Conservation (phyloP, 35 echinoderm and acorn worm species). For the Anneissia japonica region DNA sequence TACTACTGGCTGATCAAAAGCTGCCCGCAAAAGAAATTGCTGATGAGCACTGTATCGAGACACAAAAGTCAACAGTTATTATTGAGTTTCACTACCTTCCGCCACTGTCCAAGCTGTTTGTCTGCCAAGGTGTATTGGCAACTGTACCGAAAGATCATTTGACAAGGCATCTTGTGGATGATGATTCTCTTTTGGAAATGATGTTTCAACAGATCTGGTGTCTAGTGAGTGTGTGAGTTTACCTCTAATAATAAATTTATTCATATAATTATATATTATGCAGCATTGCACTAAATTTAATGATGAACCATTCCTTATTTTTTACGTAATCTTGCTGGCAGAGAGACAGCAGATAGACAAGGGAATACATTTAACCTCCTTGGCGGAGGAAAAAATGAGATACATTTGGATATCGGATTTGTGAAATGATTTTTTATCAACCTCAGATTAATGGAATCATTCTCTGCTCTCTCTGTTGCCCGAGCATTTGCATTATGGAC, state of each 20-base stretch:
- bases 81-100: not conserved
- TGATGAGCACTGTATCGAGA: not conserved
- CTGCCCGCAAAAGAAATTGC: not conserved
- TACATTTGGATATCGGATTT: not conserved
- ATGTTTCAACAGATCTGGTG: slow-evolving; percentile 20
- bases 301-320: not conserved
- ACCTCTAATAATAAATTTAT: not conserved
- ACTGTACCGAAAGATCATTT: slow-evolving; percentile 35
- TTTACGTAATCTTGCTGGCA: not conserved
- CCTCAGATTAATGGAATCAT: slow-evolving; percentile 38
- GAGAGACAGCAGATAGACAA: not conserved
- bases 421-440: not conserved
- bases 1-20: not conserved
- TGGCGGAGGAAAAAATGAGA: not conserved
- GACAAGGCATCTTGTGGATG: not conserved
- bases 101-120: slow-evolving; percentile 14
- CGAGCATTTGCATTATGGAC: slow-evolving; percentile 66
- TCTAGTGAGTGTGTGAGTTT: not conserved
- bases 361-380: not conserved
- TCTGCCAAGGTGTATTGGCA: slow-evolving; percentile 50
- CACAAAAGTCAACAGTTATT: not conserved
- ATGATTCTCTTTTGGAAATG: slow-evolving; percentile 36
- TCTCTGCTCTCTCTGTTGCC: slow-evolving; percentile 48
- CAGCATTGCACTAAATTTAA: not conserved
- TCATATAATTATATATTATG: not conserved